Base-by-base conservation (phyloP, 2,113 vertebrate species). In the Nothoprocta pentlandii region DNA sequence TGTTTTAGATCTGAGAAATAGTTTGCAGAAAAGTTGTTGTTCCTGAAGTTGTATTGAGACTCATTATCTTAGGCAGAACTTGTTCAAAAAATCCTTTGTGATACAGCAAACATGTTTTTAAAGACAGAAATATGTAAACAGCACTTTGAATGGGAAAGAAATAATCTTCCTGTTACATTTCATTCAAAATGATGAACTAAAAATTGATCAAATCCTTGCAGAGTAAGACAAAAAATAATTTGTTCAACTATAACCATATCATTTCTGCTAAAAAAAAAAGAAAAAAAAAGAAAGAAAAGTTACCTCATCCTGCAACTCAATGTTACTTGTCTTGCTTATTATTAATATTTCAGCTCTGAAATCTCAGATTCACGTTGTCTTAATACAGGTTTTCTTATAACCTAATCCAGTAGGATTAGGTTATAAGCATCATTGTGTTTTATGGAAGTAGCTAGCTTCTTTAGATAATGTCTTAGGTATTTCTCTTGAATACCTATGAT, bases 381-480 rank as follows among this genome's bases (percentile, higher is more conserved):
- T 64, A 56, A 25, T 13, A 17, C 20, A 49, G 6, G 7, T 64
- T 32, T 5, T 41, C 59, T 26, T 2, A 28, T 1, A 1, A 39
- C n/a, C 2, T 51, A 62, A 1, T 7, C 61, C 42, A 28, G 3
- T 39, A 42, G 9, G n/a, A 66, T 8, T 0, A 34, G 34, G 34
- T 34, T 34, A 34, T 34, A 34, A 67, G 25, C 6, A 58, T 32
- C 62, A 5, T 2, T 67, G 21, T 71, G 79, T 34, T 78, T 82
- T 12, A 49, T 20, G 4, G 20, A 70, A 44, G 6, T 59, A 30
- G 2, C 4, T 53, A 47, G 5, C 3, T 67, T 8, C 23, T 85
- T 19, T 44, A 59, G 17, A 30, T 62, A 12, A 53, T 26, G 44
- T 7, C 2, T 4, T 44, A 8, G 5, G 41, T 41, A 30, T 82